Percentiles rank a stretch among this genome's conserved stretches.
Evolutionary conservation across 2,797 vertebrate species (phyloP).

Genomic region (Molossus molossus): DNA sequence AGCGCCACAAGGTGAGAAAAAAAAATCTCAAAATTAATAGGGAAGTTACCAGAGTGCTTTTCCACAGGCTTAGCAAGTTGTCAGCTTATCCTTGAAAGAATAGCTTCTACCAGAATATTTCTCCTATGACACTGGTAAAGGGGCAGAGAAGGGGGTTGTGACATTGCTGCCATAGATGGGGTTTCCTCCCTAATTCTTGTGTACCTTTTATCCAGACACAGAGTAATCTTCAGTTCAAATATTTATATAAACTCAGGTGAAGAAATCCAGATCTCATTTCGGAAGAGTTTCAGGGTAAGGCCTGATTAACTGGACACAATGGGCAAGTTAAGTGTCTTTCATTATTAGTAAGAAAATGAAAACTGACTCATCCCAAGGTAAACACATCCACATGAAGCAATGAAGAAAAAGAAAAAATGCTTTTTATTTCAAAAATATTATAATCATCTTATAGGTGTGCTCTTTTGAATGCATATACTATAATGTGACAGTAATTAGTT

Average conservation of each 20-base stretch:
- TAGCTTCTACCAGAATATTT: conserved; percentile 40
- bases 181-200: conserved; percentile 60
- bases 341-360: conserved; percentile 49
- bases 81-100: conserved; percentile 73
- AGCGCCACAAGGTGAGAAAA: conserved; percentile 80
- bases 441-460: conserved; percentile 23
- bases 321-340: conserved; percentile 63
- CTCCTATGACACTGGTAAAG: not conserved
- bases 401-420: conserved; percentile 30
- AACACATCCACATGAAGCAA: conserved; percentile 68
- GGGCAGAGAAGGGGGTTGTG: conserved; percentile 5
- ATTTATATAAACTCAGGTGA: conserved; percentile 70
- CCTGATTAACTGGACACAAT: conserved; percentile 64
- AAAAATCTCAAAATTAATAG: conserved; percentile 78
- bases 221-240: conserved; percentile 70
- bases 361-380: conserved; percentile 63
- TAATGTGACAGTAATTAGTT: conserved; percentile 58
- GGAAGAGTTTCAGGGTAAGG: conserved; percentile 57
- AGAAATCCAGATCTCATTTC: conserved; percentile 49
- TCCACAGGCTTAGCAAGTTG: conserved; percentile 70
- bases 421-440: conserved; percentile 62
- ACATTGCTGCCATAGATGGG: not conserved
- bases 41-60: conserved; percentile 71
- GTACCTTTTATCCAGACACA: conserved; percentile 31
- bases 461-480: conserved; percentile 26